Base-by-base conservation (phyloP, 2,888 invertebrate species). In the Ormyrus thymus region DNA sequence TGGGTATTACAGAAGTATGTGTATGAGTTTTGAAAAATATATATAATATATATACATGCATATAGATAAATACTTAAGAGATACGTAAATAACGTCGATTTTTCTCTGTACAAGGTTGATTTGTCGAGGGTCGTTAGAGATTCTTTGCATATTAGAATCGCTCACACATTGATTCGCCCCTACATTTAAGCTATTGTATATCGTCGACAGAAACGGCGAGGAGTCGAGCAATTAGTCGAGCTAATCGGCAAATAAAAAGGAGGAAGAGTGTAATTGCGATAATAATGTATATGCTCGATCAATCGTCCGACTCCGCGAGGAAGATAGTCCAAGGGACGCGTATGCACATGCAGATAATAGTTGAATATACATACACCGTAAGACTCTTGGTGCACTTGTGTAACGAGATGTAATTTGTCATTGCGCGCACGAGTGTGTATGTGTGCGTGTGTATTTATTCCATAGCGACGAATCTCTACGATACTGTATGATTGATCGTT, bases 401-500 rank as follows among this genome's bases (percentile, higher is more conserved):
- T 56, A 51, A 55, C 15, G 50, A 15, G 43, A 62, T 43, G 43
- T 65, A 70, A 59, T 70, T 50, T 59, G 70, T 70, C 70, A 59
- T 68, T 76, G 11, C 48, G 46, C 61, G 61, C 53, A 8, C 48
- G 43, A 29, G 62, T 50, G 51, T 55, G 53, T 48, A n/a, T 62
- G n/a, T 13, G 4, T 29, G 29, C 4, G 4, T 29, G 29, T 29
- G 29, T 64, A 62, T 59, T n/a, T 58, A 29, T n/a, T 59, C 64
- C 69, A 46, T 59, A 45, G 13, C 65, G 70, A 55, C 55, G 56
- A 70, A 59, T 70, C 53, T 45, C 48, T 59, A 58, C 53, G 65
- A 75, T 65, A 61, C 61, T 76, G 71, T 75, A 80, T 73, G 58
- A 80, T 80, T 76, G 72, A 80, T 74, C 74, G 70, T 71, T 70